Conservation (phyloP, 2,113 vertebrate species). For the Prunella himalayana region DNA sequence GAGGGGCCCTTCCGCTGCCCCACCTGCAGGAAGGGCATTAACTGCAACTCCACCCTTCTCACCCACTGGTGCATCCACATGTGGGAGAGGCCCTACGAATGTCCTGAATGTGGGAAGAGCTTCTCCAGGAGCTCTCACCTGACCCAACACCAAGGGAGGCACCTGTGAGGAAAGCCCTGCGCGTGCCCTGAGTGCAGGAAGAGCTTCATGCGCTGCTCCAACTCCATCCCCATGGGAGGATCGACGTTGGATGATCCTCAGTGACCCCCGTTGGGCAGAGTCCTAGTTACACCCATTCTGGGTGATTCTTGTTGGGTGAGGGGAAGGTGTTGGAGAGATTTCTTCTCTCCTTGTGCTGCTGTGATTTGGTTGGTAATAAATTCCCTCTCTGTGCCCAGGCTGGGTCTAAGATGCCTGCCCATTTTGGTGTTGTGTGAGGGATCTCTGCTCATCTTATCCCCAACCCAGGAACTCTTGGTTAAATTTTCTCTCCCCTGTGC, state of each 20-base stretch:
- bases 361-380: too few species aligned
- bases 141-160: background rate
- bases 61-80: too few species aligned
- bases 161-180: background rate
- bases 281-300: too few species aligned
- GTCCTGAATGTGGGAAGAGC: background rate
- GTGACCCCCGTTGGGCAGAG: too few species aligned
- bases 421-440: background rate
- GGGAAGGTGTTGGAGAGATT: too few species aligned
- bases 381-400: too few species aligned
- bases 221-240: background rate
- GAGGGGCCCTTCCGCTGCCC: too few species aligned
- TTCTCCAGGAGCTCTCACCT: background rate
- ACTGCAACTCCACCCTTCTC: too few species aligned
- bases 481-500: background rate
- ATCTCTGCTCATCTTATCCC: background rate
- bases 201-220: background rate
- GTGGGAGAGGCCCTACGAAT: background rate
- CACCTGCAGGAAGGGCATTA: too few species aligned
- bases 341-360: too few species aligned
- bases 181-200: fast-evolving
- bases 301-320: too few species aligned
- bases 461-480: background rate
- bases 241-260: too few species aligned
- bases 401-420: background rate